Conservation (phyloP, 2,888 invertebrate genomes). For the Drymonia ruficornis region DNA sequence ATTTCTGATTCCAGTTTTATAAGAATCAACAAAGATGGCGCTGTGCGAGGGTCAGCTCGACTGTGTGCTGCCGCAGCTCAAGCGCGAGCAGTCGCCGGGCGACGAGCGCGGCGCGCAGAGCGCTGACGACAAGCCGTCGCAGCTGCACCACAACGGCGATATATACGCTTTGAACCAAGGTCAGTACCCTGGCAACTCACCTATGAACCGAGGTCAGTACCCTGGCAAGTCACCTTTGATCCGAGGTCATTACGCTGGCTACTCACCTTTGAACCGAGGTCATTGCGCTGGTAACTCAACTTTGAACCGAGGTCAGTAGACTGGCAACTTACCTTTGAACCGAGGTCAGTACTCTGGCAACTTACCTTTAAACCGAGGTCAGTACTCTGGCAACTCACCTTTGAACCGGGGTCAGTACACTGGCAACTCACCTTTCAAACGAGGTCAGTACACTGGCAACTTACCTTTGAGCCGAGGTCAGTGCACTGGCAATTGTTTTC, state of each 20-base stretch:
- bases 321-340: not conserved
- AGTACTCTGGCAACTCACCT: too few relatives aligned
- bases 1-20: conserved; percentile 9
- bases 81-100: conserved; percentile 54
- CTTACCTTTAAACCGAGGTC: too few relatives aligned
- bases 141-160: conserved; percentile 58
- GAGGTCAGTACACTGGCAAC: conserved; percentile 38
- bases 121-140: conserved; percentile 44
- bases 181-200: conserved; percentile 14
- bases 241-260: too few relatives aligned
- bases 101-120: conserved; percentile 58
- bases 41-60: conserved; percentile 74
- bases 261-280: too few relatives aligned
- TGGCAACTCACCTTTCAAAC: conserved; percentile 36
- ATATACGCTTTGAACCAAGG: conserved; percentile 61
- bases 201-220: not conserved
- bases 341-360: too few relatives aligned
- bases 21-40: conserved; percentile 56
- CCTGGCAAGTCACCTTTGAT: too few relatives aligned
- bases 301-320: conserved; percentile 50
- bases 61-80: conserved; percentile 61
- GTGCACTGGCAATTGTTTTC: too few relatives aligned
- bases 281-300: conserved; percentile 9
- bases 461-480: not conserved
- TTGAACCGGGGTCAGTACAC: too few relatives aligned